Percentiles rank a stretch among this genome's conserved stretches.
Conservation (phyloP, 2,113 vertebrate species). For the Aythya baeri region DNA sequence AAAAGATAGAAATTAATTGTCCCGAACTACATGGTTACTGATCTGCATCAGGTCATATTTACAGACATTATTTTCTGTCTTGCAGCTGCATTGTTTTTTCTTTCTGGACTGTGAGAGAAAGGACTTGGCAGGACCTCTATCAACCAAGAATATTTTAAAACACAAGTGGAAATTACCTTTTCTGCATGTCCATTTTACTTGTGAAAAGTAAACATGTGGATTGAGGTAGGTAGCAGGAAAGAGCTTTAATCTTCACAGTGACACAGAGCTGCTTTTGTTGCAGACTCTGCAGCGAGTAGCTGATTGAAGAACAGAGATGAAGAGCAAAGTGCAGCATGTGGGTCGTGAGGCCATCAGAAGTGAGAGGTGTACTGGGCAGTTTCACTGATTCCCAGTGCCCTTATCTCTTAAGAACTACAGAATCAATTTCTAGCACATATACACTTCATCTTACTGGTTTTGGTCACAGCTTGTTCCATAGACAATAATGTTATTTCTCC, state of each 20-base stretch:
- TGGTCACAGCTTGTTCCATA: not conserved
- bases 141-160: not conserved
- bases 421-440: not conserved
- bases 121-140: not conserved
- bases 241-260: not conserved
- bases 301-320: not conserved
- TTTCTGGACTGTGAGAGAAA: not conserved
- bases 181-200: not conserved
- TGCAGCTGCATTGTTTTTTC: not conserved
- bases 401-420: not conserved
- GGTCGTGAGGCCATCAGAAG: not conserved
- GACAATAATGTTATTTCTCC: not conserved
- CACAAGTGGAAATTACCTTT: not conserved
- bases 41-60: slow-evolving; percentile 15
- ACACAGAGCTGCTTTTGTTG: accelerated
- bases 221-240: not conserved
- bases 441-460: not conserved
- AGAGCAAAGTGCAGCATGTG: not conserved
- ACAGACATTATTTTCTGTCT: not conserved
- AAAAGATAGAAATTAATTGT: slow-evolving; percentile 48
- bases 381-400: not conserved
- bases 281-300: accelerated
- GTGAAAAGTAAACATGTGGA: not conserved
- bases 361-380: not conserved
- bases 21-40: not conserved